Conservation (phyloP, 2,113 vertebrate genomes). For the Tretioscincus oriximinensis region DNA sequence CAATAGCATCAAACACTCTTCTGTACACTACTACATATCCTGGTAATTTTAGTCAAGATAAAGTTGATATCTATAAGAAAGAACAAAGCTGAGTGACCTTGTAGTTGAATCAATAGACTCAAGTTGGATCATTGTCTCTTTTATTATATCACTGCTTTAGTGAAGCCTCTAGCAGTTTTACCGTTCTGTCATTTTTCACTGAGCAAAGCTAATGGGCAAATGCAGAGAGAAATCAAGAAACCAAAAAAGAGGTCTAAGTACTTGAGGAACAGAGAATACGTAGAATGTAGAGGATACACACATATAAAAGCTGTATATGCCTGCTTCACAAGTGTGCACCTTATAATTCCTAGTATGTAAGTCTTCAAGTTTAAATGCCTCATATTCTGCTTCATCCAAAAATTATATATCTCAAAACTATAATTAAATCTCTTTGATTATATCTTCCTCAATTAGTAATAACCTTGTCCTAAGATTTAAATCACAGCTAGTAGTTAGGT, state of each 20-base stretch:
- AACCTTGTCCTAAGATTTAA: slow-evolving; percentile 1
- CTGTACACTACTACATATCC: neutral
- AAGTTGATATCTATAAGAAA: slow-evolving; percentile 44
- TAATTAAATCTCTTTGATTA: slow-evolving; percentile 35
- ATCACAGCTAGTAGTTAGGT: neutral
- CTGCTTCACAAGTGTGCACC: slow-evolving; percentile 5
- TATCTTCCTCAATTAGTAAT: slow-evolving; percentile 34
- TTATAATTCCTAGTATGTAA: neutral
- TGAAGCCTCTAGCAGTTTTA: slow-evolving; percentile 34
- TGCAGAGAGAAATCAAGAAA: slow-evolving; percentile 48
- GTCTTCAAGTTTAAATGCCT: slow-evolving; percentile 7
- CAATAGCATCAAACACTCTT: neutral
- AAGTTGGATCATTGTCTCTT: slow-evolving; percentile 42
- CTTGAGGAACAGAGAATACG: slow-evolving; percentile 5
- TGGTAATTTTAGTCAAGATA: slow-evolving; percentile 1
- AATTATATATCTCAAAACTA: neutral
- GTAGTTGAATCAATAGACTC: slow-evolving; percentile 49
- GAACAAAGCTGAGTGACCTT: slow-evolving; percentile 43
- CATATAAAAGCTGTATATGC: neutral
- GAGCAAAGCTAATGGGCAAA: slow-evolving; percentile 5
- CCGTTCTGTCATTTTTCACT: slow-evolving; percentile 16
- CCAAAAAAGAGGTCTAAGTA: slow-evolving; percentile 35
- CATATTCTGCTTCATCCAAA: slow-evolving; percentile 6
- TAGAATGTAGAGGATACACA: slow-evolving; percentile 15
- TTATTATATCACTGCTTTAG: slow-evolving; percentile 34